phyloP scores from a whole-genome alignment of 1,140 invertebrate species.

The Hetaerina americana region DNA sequence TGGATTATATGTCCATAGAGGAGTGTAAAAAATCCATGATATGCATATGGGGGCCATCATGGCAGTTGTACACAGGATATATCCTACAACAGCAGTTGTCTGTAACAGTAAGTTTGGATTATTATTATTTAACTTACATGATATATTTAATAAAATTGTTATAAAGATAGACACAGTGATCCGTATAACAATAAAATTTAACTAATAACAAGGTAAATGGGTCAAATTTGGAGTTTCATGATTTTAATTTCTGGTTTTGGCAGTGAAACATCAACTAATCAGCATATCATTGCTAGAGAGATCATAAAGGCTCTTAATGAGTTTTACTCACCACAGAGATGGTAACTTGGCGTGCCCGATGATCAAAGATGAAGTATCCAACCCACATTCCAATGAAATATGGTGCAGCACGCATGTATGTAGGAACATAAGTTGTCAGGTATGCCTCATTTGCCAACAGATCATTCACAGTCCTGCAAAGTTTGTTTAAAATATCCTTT shows the following conservation, averaged over 20 bases:
- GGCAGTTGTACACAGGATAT: background rate
- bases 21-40: background rate
- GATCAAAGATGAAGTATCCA: background rate
- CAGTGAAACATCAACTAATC: too few relatives aligned
- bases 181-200: too few relatives aligned
- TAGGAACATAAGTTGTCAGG: background rate
- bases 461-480: background rate
- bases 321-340: background rate
- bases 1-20: conserved; percentile 26
- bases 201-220: too few relatives aligned
- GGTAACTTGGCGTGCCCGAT: background rate
- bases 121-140: background rate
- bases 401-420: background rate
- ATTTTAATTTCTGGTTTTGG: too few relatives aligned
- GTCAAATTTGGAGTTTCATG: too few relatives aligned
- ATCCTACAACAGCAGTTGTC: background rate
- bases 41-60: background rate
- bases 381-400: background rate
- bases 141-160: too few relatives aligned
- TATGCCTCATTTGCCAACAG: background rate
- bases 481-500: too few relatives aligned
- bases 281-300: too few relatives aligned
- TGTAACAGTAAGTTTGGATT: background rate
- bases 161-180: too few relatives aligned
- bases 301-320: background rate